Conservation (phyloP, 37 sponge, comb jelly and placozoan species). For the Ephydatia muelleri region DNA sequence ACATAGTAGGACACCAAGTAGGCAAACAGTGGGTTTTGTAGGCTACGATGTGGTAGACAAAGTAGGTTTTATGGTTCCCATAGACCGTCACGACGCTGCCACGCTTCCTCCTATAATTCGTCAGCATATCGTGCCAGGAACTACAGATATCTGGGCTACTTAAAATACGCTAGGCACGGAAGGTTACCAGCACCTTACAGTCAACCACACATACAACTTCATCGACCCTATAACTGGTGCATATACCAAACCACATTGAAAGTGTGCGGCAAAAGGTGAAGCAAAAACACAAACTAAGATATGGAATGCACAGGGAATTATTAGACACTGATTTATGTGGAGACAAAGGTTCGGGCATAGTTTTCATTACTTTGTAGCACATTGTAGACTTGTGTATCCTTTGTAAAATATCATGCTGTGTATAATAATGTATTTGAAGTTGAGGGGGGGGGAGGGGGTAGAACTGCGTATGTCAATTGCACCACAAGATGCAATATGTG, state of each 20-base stretch:
- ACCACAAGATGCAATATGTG: too few species aligned
- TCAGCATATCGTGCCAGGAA: background rate
- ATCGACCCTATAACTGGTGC: background rate
- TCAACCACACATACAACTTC: background rate
- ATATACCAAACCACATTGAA: background rate
- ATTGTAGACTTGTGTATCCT: background rate
- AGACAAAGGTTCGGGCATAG: background rate
- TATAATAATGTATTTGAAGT: background rate
- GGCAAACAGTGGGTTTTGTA: background rate
- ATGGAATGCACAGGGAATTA: background rate
- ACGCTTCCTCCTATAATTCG: background rate
- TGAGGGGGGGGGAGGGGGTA: too few species aligned
- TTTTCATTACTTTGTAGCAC: background rate
- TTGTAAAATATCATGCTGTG: background rate
- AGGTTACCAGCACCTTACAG: background rate
- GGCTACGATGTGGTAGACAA: background rate
- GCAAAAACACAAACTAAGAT: background rate
- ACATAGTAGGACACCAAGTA: background rate
- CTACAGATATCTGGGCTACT: background rate
- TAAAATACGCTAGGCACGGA: background rate
- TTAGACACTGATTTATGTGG: background rate
- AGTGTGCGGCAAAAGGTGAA: background rate
- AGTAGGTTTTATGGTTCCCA: background rate
- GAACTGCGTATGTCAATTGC: too few species aligned
- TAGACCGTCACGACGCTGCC: background rate